Evolutionary conservation across 2,113 vertebrate species (phyloP).

Genomic region (Antechinus stuartii): DNA sequence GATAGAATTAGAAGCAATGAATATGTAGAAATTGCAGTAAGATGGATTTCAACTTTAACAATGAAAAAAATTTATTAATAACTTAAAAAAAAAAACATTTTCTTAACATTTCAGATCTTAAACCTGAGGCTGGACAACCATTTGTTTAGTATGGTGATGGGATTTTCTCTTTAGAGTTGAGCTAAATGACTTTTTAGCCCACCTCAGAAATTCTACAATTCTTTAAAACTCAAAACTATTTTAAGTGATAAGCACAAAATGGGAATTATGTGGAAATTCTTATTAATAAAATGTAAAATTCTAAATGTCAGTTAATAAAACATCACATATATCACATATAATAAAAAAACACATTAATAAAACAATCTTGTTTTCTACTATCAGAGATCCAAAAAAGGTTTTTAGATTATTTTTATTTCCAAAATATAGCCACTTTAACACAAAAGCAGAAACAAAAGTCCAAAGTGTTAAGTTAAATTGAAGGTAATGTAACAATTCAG

Average conservation of each 20-base stretch:
- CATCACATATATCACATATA: too few species aligned
- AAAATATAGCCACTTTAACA: conserved; percentile 4
- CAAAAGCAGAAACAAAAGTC: neutral
- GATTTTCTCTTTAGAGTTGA: neutral
- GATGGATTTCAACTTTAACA: neutral
- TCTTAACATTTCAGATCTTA: neutral
- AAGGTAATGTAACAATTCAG: neutral
- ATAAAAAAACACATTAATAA: too few species aligned
- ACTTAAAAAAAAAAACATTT: neutral
- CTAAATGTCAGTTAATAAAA: neutral
- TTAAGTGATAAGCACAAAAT: neutral
- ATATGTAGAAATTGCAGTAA: neutral
- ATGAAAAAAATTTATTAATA: neutral
- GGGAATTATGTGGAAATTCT: conserved; percentile 26
- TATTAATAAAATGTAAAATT: conserved; percentile 21
- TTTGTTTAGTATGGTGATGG: neutral
- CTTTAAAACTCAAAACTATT: neutral
- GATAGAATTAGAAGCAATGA: neutral
- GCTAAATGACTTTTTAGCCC: neutral
- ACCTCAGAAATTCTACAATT: neutral
- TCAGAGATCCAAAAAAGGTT: neutral
- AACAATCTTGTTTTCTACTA: conserved; percentile 1
- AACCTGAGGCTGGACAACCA: neutral
- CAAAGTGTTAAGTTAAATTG: neutral
- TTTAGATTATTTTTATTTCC: neutral